Evolutionary conservation across 64 coral and sea anemone genomes (phyloP).

Genomic region (Anthopleura sola): DNA sequence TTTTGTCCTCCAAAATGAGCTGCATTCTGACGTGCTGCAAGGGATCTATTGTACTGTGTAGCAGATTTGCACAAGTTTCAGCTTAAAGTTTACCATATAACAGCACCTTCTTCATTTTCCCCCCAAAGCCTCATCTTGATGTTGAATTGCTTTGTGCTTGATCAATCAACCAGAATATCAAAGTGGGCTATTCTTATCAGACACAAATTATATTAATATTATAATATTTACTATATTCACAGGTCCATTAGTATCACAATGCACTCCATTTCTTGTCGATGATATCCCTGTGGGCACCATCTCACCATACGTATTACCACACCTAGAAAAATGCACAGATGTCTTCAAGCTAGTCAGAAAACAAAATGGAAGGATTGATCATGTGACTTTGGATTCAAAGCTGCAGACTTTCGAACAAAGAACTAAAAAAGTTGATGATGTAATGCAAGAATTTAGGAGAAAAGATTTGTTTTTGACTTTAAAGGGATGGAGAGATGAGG

Average conservation of each 20-base stretch:
- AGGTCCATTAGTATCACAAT: conserved; percentile 53
- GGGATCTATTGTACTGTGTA: no score
- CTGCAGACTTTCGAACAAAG: conserved; percentile 70
- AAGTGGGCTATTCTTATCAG: no score
- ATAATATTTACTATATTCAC: neutral
- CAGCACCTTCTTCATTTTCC: no score
- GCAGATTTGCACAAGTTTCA: no score
- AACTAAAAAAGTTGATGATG: conserved; percentile 58
- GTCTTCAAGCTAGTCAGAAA: conserved; percentile 46
- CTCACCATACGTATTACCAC: conserved; percentile 23
- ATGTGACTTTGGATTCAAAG: conserved; percentile 54
- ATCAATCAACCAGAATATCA: no score
- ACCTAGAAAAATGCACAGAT: conserved; percentile 40
- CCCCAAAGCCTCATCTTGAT: no score
- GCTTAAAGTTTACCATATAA: no score
- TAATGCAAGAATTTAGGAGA: conserved; percentile 72
- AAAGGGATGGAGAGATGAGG: conserved; percentile 87
- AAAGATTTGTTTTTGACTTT: conserved; percentile 63
- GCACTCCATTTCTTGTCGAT: conserved; percentile 57
- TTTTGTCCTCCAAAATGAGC: no score
- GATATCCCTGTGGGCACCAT: conserved; percentile 53
- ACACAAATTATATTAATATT: no score
- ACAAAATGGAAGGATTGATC: conserved; percentile 33
- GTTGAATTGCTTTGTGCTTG: no score
- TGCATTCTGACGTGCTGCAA: no score